These are phyloP conservation scores for Prolemur simus DNA, from an alignment of 2,113 vertebrate genomes.

Conservation along the genomic window DNA sequence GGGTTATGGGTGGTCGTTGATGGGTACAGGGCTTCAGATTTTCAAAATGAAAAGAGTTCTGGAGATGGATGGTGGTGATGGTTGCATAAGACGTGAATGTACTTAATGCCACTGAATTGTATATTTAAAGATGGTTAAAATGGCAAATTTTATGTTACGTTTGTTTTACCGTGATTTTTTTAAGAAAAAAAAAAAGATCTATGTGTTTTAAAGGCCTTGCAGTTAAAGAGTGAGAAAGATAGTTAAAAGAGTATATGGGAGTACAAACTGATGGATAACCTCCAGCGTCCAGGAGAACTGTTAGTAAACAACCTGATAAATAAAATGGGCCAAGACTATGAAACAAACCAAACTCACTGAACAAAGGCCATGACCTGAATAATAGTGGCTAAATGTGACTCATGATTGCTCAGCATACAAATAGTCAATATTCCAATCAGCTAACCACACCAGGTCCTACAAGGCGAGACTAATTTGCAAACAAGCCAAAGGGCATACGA, in stretches of 20 bases:
- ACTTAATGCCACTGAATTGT: background rate
- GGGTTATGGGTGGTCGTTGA: rapidly evolving
- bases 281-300: background rate
- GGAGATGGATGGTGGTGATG: background rate
- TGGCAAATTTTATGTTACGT: background rate
- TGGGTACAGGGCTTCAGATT: background rate
- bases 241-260: background rate
- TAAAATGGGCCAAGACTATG: background rate
- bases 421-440: background rate
- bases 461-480: background rate
- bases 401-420: background rate
- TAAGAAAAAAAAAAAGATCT: background rate
- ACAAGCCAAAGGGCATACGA: background rate
- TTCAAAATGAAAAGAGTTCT: background rate
- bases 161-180: background rate
- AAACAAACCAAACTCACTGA: background rate
- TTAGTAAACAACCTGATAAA: background rate
- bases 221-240: background rate
- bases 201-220: background rate
- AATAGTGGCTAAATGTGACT: background rate
- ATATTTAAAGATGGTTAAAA: background rate
- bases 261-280: background rate
- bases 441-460: background rate
- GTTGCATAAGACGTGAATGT: too few relatives aligned
- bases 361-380: background rate